These are phyloP conservation scores for Brenthis ino DNA, from an alignment of 2,888 invertebrate genomes.

Conservation along the genomic window DNA sequence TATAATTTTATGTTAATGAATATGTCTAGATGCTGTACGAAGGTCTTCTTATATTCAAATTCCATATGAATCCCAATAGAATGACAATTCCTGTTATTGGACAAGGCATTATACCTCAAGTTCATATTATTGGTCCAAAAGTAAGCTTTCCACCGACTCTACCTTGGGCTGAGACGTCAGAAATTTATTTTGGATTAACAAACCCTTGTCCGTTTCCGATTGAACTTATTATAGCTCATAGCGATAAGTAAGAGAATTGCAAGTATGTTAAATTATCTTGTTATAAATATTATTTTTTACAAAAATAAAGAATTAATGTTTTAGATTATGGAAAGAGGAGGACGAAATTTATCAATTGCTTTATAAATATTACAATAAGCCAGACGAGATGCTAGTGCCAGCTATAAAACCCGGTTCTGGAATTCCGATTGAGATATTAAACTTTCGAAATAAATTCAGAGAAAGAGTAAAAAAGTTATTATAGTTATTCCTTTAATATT, in stretches of 20 bases:
- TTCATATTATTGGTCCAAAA: constrained; percentile 74
- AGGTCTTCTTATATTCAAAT: constrained; percentile 66
- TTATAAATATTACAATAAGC: constrained; percentile 69
- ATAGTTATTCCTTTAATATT: constrained; percentile 10
- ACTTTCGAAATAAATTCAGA: constrained; percentile 58
- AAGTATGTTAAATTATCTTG: constrained; percentile 1
- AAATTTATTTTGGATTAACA: constrained; percentile 81
- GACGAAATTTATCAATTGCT: constrained; percentile 67
- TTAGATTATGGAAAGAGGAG: constrained; percentile 64
- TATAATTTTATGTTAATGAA: constrained; percentile 22
- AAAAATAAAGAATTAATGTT: background rate
- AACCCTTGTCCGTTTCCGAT: constrained; percentile 86
- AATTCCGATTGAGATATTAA: constrained; percentile 56
- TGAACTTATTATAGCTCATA: constrained; percentile 86
- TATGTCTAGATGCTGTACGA: constrained; percentile 65
- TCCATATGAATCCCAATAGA: constrained; percentile 78
- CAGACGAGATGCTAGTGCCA: constrained; percentile 71
- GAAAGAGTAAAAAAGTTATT: constrained; percentile 58
- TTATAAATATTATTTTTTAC: background rate
- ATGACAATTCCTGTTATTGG: constrained; percentile 76
- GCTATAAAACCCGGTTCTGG: constrained; percentile 61
- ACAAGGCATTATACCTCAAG: constrained; percentile 76
- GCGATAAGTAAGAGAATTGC: constrained; percentile 79
- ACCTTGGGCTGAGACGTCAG: constrained; percentile 83
- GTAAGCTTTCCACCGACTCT: constrained; percentile 84